Conservation (phyloP, 2,797 vertebrate genomes). For the Valencia hispanica region DNA sequence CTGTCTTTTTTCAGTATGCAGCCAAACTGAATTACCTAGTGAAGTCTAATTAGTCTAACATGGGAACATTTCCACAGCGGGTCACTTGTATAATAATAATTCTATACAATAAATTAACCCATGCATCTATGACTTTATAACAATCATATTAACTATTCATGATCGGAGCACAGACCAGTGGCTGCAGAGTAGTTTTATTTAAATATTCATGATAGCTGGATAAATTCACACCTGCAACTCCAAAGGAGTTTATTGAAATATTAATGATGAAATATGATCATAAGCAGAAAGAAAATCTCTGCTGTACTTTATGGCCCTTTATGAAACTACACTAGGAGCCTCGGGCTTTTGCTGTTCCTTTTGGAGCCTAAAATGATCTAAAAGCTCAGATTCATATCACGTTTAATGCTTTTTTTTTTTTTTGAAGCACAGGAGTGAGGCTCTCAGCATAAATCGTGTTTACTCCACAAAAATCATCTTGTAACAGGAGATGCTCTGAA, state of each 20-base stretch:
- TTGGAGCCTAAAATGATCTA: slow-evolving; percentile 9
- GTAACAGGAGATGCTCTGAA: slow-evolving; percentile 10
- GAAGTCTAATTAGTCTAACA: background rate
- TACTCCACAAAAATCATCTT: slow-evolving; percentile 9
- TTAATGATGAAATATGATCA: slow-evolving; percentile 38
- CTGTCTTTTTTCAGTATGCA: background rate
- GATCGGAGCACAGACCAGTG: slow-evolving; percentile 36
- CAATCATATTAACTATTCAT: slow-evolving; percentile 51
- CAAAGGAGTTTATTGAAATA: slow-evolving; percentile 38
- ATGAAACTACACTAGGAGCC: slow-evolving; percentile 4
- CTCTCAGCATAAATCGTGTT: slow-evolving; percentile 20
- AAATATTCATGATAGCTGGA: slow-evolving; percentile 45
- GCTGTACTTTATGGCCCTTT: slow-evolving; percentile 8
- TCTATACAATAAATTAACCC: slow-evolving; percentile 14
- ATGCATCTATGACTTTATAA: slow-evolving; percentile 11
- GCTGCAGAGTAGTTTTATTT: slow-evolving; percentile 24
- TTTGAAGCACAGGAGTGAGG: slow-evolving; percentile 18
- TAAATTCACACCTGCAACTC: slow-evolving; percentile 37
- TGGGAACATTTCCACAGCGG: slow-evolving; percentile 1
- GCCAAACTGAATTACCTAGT: background rate
- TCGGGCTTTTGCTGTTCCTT: background rate
- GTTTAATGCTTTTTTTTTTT: background rate
- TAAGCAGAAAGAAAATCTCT: slow-evolving; percentile 23
- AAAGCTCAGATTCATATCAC: background rate
- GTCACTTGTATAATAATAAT: slow-evolving; percentile 33